Evolutionary conservation across 2,113 vertebrate species (phyloP), one percentile per base, ranked within the genome.

Genomic region (Aegotheles bennettii): DNA sequence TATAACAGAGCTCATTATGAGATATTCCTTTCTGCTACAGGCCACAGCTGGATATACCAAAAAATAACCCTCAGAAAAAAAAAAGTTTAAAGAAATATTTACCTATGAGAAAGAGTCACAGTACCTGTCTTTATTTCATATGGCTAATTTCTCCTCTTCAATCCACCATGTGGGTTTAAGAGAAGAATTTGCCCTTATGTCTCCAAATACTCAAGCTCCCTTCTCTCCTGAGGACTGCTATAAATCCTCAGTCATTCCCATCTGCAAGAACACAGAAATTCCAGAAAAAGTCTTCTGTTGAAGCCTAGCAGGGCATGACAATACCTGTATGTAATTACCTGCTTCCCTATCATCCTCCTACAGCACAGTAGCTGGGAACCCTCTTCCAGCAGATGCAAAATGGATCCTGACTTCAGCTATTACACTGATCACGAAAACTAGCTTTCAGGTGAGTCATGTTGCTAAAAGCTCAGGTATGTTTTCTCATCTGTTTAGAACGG

Each of bases 1-100:
- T 96, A 95, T 94, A 96, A 97, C 93, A 96, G 95, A 96, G 64
- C 78, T 95, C 86, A 96, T 94, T 94, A 94, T 94, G 96, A 96
- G 92, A 95, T 95, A 95, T 54, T 92, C 92, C 87, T 91, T 89
- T 91, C 93, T 95, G 97, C 87, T 95, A 71, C 92, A 96, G 65
- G 68, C 93, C 95, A 53, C 94, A 96, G 96, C 87, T 96, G 96
- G 93, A 91, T 88, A 93, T 88, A 95, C 87, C 94, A 96, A 96
- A 93, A 94, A 94, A 88, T 85, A 95, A 89, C 71, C 69, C 82
- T 87, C 42, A 68, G 45, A 86, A 86, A 91, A 71, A 81, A 67
- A 85, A 90, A 82, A 75, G 2, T 83, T 76, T 87, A 92, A 93
- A 94, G 79, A 96, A 96, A 94, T 94, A 96, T 96, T 92, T 94